Evolutionary conservation across 2,888 invertebrate genomes (phyloP).

Genomic region (Rhaphigaster nebulosa): DNA sequence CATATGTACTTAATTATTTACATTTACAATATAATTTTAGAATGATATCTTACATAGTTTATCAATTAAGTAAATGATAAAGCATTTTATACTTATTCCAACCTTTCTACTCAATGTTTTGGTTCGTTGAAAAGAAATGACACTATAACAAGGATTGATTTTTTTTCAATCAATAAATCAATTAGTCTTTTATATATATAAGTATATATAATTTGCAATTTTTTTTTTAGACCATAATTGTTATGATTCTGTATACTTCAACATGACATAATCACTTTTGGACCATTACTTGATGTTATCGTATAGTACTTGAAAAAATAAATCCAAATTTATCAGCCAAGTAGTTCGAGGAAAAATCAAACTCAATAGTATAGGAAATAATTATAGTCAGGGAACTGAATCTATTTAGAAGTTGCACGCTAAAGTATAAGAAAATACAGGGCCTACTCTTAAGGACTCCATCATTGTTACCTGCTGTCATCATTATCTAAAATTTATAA

Average conservation of each 20-base stretch:
- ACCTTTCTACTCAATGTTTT: slow-evolving; percentile 23
- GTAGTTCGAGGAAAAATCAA: background rate
- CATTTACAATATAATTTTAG: slow-evolving; percentile 42
- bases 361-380: background rate
- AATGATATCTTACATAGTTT: slow-evolving; percentile 41
- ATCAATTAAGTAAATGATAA: slow-evolving; percentile 15
- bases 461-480: background rate
- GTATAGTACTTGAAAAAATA: background rate
- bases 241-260: background rate
- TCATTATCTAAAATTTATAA: background rate
- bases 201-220: background rate
- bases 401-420: background rate
- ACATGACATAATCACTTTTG: background rate
- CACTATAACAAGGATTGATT: background rate
- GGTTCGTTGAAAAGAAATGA: background rate
- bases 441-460: background rate
- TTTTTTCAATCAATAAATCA: background rate
- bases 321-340: background rate
- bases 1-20: slow-evolving; percentile 54
- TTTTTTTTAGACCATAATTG: background rate
- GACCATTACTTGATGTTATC: background rate
- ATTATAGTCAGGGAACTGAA: background rate
- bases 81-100: slow-evolving; percentile 25
- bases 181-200: background rate
- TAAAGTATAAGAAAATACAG: background rate